phyloP scores from a whole-genome alignment of 2,797 vertebrate species.

The Coreius guichenoti region DNA sequence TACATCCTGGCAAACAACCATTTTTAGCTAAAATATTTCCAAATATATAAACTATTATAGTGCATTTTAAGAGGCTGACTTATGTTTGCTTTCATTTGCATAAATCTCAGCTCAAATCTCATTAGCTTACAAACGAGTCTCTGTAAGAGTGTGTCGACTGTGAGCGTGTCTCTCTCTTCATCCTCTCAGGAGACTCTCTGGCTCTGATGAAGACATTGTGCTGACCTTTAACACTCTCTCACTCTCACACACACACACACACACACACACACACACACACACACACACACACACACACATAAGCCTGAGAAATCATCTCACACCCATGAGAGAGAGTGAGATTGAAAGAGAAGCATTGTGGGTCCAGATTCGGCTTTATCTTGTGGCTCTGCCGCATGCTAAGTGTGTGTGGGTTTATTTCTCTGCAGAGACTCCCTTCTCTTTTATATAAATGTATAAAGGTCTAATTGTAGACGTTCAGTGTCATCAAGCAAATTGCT shows the following conservation, averaged over 20 bases:
- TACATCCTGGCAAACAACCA: not conserved
- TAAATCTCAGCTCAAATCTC: not conserved
- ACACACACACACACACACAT: not conserved
- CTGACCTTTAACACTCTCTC: slow-evolving; percentile 6
- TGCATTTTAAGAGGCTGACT: not conserved
- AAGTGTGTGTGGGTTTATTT: not conserved
- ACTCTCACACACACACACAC: not conserved
- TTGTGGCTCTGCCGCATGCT: not conserved
- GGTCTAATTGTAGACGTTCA: not conserved
- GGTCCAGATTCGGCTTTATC: not conserved
- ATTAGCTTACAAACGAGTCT: not conserved
- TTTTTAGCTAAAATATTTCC: not conserved
- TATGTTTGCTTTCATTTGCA: not conserved
- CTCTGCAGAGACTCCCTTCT: not conserved
- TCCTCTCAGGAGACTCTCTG: slow-evolving; percentile 2
- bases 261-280: not conserved
- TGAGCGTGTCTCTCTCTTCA: not conserved
- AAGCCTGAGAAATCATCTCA: too few relatives aligned
- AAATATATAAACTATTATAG: not conserved
- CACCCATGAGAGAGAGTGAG: not conserved
- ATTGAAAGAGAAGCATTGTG: not conserved
- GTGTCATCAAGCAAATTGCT: not conserved
- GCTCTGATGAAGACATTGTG: not conserved
- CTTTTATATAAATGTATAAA: not conserved
- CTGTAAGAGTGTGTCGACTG: not conserved